phyloP scores from a whole-genome alignment of 1,140 invertebrate genomes.

The Drosophila athabasca region DNA sequence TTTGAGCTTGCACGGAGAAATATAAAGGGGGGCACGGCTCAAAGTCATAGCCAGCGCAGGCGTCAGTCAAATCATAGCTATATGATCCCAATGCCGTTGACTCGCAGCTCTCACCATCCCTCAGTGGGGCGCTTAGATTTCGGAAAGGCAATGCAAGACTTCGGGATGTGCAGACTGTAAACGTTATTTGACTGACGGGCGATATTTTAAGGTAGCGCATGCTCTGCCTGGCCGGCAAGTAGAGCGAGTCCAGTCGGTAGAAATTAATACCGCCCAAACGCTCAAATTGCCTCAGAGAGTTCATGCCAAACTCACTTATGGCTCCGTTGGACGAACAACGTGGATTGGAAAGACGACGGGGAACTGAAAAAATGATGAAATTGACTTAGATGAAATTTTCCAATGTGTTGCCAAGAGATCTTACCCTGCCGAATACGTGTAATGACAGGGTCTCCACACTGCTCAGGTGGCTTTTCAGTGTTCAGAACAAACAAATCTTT shows the following conservation, averaged over 20 bases:
- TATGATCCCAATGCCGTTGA: slow-evolving; percentile 64
- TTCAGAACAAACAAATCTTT: slow-evolving; percentile 82
- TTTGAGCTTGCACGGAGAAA: slow-evolving; percentile 85
- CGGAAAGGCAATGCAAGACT: slow-evolving; percentile 78
- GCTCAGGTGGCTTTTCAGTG: slow-evolving; percentile 44
- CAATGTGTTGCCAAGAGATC: background rate
- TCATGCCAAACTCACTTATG: slow-evolving; percentile 58
- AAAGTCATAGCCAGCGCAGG: slow-evolving; percentile 85
- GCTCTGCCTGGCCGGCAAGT: slow-evolving; percentile 85
- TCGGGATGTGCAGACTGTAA: slow-evolving; percentile 87
- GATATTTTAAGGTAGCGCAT: slow-evolving; percentile 85
- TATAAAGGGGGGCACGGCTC: slow-evolving; percentile 86
- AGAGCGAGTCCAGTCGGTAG: slow-evolving; percentile 88
- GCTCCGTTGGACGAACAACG: slow-evolving; percentile 85
- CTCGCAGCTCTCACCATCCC: slow-evolving; percentile 56
- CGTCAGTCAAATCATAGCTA: slow-evolving; percentile 83
- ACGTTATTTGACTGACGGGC: slow-evolving; percentile 75
- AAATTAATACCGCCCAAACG: slow-evolving; percentile 86
- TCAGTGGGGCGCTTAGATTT: slow-evolving; percentile 30
- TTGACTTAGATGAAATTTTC: background rate
- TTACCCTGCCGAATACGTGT: slow-evolving; percentile 74
- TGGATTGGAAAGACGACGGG: slow-evolving; percentile 87
- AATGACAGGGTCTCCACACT: slow-evolving; percentile 59
- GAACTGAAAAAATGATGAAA: slow-evolving; percentile 85
- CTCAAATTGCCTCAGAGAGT: slow-evolving; percentile 84